Evolutionary conservation across 1,140 invertebrate species (phyloP), one percentile per base, ranked within the genome.

Genomic region (Heterodera schachtii): DNA sequence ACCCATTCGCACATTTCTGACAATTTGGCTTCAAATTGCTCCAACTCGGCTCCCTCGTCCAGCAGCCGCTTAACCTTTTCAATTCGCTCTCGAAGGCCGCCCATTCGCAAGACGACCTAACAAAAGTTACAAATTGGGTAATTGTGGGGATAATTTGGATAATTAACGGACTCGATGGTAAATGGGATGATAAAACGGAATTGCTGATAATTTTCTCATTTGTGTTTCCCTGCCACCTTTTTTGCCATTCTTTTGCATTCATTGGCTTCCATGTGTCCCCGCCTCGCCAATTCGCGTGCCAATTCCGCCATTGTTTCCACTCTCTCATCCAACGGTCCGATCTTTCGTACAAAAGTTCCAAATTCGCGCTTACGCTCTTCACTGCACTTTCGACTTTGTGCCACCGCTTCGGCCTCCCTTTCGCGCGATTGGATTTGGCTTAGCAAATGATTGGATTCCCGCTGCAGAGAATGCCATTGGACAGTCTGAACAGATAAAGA

Each of bases 391-490:
- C 87, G 87, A 64, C 91, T 91, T 69, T 90, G 85, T 80, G 91
- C 91, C 77, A 87, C 84, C 67, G 82, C 93, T 93, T 87, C 92
- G 76, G 90, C 86, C 77, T 86, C 49, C n/a, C 71, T 47, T 52
- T 84, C 81, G 13, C 81, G 74, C 3, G 81, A 46, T 41, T 75
- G 44, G 47, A 95, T 96, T 3, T 95, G 92, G 83, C 95, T 94
- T 86, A 98, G 94, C 43, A 98, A 92, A 90, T 96, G 94, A 89
- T 96, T 96, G 16, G 95, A 95, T 91, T 98, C 97, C 49, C 96
- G 92, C 70, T 97, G 91, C 93, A 98, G 98, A 88, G 95, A 94
- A 89, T 98, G 95, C 77, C 96, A 91, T 90, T 98, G 96, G 82
- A 96, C 95, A 70, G 52, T 79, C 83, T 85, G 19, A 74, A 82